Percentiles rank a stretch among this genome's conserved stretches.
These are phyloP conservation scores for Chloromyia formosa DNA, from an alignment of 2,888 invertebrate species.

Conservation along the genomic window DNA sequence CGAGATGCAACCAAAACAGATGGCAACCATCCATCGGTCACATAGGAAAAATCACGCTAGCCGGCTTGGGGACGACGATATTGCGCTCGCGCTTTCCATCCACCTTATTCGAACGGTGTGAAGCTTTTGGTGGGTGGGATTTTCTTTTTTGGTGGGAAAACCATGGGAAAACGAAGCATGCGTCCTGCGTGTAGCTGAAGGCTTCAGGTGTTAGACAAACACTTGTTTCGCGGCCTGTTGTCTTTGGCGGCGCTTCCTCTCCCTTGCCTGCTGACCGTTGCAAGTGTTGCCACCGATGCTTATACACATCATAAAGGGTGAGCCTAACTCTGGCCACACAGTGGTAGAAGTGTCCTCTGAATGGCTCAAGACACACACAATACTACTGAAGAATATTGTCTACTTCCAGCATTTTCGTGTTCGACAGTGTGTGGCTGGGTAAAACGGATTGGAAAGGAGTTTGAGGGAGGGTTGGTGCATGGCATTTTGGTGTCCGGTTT, in stretches of 20 bases:
- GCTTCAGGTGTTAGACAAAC: constrained; percentile 11
- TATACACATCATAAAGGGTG: too few species aligned
- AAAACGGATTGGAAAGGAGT: not conserved
- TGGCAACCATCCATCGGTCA: constrained; percentile 1
- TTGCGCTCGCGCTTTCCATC: constrained; percentile 26
- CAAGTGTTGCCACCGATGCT: not conserved
- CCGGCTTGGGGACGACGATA: not conserved
- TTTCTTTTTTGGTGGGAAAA: constrained; percentile 25
- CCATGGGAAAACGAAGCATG: constrained; percentile 11
- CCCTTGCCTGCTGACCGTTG: not conserved
- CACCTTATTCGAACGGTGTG: not conserved
- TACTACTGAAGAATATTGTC: too few species aligned
- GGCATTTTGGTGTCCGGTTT: not conserved
- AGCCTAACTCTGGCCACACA: too few species aligned
- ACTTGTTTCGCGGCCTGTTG: not conserved
- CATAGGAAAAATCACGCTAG: not conserved
- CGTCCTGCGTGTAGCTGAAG: not conserved
- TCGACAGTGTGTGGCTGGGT: not conserved
- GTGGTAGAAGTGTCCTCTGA: too few species aligned
- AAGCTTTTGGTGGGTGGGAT: constrained; percentile 37
- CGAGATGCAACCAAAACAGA: not conserved
- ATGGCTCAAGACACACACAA: too few species aligned
- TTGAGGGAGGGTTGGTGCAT: not conserved
- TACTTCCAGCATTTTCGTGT: too few species aligned
- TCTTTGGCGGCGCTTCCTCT: not conserved